Evolutionary conservation across 2,797 vertebrate genomes (phyloP).

Genomic region (Pempheris klunzingeri): DNA sequence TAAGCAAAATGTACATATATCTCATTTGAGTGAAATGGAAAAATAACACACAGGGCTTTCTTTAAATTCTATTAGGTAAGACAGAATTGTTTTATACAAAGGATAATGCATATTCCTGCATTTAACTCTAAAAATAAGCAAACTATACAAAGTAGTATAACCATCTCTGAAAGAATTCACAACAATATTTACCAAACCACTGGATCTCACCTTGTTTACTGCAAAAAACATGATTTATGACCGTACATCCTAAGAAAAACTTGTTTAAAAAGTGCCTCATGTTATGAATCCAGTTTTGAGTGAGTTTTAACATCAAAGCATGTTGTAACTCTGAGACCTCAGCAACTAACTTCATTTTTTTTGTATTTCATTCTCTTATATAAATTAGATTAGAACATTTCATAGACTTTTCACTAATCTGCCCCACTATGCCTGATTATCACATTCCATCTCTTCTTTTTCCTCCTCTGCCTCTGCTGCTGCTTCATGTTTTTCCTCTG

Average conservation of each 20-base stretch:
- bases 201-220: neutral
- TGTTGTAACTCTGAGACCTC: neutral
- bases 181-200: constrained; percentile 40
- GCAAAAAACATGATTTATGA: constrained; percentile 23
- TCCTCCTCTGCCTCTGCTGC: constrained; percentile 42
- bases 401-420: constrained; percentile 1
- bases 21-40: constrained; percentile 45
- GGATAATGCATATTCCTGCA: constrained; percentile 33
- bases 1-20: constrained; percentile 60
- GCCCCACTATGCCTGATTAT: constrained; percentile 31
- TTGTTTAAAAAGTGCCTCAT: constrained; percentile 14
- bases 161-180: constrained; percentile 22
- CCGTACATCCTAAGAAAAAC: constrained; percentile 1
- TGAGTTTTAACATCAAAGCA: constrained; percentile 1
- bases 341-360: neutral
- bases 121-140: constrained; percentile 64
- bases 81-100: constrained; percentile 46
- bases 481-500: constrained; percentile 39
- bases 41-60: constrained; percentile 50
- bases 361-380: constrained; percentile 6
- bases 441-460: constrained; percentile 62
- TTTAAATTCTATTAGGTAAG: constrained; percentile 31
- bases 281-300: constrained; percentile 18
- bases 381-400: constrained; percentile 39
- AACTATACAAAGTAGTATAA: constrained; percentile 58